Evolutionary conservation across 2,797 vertebrate genomes (phyloP), one percentile per base, ranked within the genome.

Genomic region (Sus cebifrons): DNA sequence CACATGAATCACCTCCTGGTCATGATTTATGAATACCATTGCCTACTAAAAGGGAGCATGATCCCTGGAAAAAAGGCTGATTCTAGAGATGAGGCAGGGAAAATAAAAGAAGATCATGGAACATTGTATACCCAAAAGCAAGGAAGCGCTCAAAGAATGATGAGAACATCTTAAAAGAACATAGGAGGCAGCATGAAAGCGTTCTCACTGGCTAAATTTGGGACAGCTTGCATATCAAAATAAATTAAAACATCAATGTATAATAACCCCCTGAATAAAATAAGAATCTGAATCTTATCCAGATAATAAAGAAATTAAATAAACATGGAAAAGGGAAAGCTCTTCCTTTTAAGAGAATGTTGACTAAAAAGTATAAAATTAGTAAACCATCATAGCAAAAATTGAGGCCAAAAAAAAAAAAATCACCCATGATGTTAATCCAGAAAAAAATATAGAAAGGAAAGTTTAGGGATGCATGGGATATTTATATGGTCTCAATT

Each of bases 321-420:
- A 58, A 83, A 14, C n/a, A 91, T 27, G 16, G 68, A 86, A 83
- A 74, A n/a, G 27, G n/a, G 79, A 74, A 62, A 2, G 52, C 67
- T 56, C 18, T 67, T 82, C 58, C 25, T 94, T 78, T n/a, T 73
- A 86, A 70, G 17, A 54, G 21, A 87, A 67, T 29, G 27, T 56
- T 18, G 12, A 65, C 3, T 44, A 32, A 74, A 29, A 88, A 67
- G 82, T 56, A 79, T 9, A 77, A 14, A 86, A 36, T 71, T 44
- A 58, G n/a, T 86, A 82, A 96, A 71, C 5, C 15, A 95, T 52
- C 52, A 79, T 25, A 84, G 52, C 60, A 79, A 17, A 94, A 73
- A 88, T 0, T 62, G 25, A 91, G 71, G 27, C 25, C 18, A 74
- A 96, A 56, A 56, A 16, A 78, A 58, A 58, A 56, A 58, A 84